These are phyloP conservation scores for Drosophila neotestacea DNA, from an alignment of 2,888 invertebrate genomes.

Conservation along the genomic window DNA sequence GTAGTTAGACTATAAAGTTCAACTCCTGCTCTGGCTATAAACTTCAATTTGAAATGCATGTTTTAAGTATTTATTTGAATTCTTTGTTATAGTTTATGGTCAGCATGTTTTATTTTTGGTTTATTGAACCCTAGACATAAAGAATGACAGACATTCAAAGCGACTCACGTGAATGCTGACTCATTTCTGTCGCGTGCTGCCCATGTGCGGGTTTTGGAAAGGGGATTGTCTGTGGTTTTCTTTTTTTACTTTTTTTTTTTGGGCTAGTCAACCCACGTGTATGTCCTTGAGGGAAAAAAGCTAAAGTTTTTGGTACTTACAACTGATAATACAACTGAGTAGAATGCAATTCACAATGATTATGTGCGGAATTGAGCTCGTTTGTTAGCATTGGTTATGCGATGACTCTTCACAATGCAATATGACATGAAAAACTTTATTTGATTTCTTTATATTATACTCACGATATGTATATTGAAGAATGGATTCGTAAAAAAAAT, in stretches of 20 bases:
- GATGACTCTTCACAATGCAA: conserved; percentile 28
- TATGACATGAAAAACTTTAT: background rate
- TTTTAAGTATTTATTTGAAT: conserved; percentile 53
- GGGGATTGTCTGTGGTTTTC: conserved; percentile 1
- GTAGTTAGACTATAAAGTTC: background rate
- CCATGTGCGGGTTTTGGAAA: conserved; percentile 11
- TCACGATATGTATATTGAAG: no score
- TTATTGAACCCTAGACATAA: conserved; percentile 48
- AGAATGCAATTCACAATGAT: conserved; percentile 48
- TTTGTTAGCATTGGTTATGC: background rate
- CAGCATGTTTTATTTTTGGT: conserved; percentile 38
- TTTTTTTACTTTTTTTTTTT: background rate
- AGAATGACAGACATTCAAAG: conserved; percentile 5
- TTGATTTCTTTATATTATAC: background rate
- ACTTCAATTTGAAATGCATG: conserved; percentile 67
- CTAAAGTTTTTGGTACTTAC: conserved; percentile 58
- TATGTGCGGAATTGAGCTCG: conserved; percentile 21
- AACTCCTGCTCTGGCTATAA: conserved; percentile 47
- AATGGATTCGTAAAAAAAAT: no score
- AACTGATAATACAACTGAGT: conserved; percentile 8
- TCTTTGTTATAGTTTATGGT: conserved; percentile 57
- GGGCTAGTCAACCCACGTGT: conserved; percentile 39
- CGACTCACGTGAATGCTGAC: conserved; percentile 54
- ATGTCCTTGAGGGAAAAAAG: conserved; percentile 67
- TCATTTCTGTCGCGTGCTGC: conserved; percentile 58